These are phyloP conservation scores for Trichonephila clavipes DNA, from an alignment of 1,140 invertebrate genomes.

Conservation along the genomic window DNA sequence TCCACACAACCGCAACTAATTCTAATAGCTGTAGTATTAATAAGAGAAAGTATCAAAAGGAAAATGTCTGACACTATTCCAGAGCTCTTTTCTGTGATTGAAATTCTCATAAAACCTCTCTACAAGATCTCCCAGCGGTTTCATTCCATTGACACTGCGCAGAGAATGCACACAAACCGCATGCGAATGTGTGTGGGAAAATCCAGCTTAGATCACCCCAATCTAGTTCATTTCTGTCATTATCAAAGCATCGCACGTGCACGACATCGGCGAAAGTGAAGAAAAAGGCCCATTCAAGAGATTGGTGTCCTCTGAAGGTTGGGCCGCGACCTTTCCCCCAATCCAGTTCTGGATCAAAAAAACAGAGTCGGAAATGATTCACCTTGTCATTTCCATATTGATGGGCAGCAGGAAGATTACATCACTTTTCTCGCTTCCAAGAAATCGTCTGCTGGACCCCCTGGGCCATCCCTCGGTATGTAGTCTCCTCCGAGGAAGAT, in stretches of 20 bases:
- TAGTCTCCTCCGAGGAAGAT: neutral
- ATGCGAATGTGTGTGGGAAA: neutral
- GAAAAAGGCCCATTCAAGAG: neutral
- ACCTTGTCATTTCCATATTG: conserved; percentile 35
- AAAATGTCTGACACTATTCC: too few species aligned
- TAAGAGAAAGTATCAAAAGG: too few species aligned
- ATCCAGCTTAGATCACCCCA: neutral
- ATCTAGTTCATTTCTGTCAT: neutral
- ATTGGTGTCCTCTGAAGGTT: conserved; percentile 23
- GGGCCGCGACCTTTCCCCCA: conserved; percentile 17
- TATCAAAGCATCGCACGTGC: neutral
- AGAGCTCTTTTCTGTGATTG: too few species aligned
- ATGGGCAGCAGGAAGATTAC: neutral
- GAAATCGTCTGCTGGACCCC: neutral
- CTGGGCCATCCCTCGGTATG: neutral
- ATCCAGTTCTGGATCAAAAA: conserved; percentile 19
- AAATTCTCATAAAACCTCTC: too few species aligned
- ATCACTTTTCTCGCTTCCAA: conserved; percentile 28
- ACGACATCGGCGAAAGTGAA: neutral
- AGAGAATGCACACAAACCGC: neutral
- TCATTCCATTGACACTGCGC: neutral
- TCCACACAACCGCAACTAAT: too few species aligned
- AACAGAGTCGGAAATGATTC: conserved; percentile 28
- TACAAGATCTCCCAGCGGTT: neutral
- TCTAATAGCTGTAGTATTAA: too few species aligned